Evolutionary conservation across 2,797 vertebrate species (phyloP), one percentile per base, ranked within the genome.

Genomic region (Melanotaenia pygmaea): DNA sequence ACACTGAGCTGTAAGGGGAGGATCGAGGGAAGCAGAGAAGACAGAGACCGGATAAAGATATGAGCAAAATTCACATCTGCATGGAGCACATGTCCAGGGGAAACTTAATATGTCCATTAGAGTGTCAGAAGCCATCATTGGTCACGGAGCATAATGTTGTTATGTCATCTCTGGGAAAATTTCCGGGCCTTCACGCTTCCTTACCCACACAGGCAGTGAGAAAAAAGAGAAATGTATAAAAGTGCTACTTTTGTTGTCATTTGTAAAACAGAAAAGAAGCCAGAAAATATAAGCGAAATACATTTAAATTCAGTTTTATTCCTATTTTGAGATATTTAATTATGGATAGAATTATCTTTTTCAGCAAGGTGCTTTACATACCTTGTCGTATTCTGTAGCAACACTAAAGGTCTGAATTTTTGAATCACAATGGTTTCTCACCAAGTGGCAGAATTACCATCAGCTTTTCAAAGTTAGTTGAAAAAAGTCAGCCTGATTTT

Each of bases 1-100:
- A 77, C 97, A 98, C 76, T 94, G 94, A 80, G 94, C 97, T 97
- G 92, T 13, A 59, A 56, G 62, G 61, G 64, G 67, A 73, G 61
- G 64, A 77, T 74, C 16, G 62, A 76, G 37, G 62, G 28, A 59
- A 59, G 57, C n/a, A 37, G 59, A 74, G 28, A 70, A 70, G 59
- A 74, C 37, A 70, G 14, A 82, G 38, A 61, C 14, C 5, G 0
- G 61, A 83, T 67, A 43, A 68, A 84, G 72, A 81, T 71, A 69
- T 84, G 78, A 90, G 66, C 47, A 81, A 65, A 65, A 77, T 47
- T 83, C 73, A 77, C 53, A 67, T 85, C 45, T 12, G 13, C 51
- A 73, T 38, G 58, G 32, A 74, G 67, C 64, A 74, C 75, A 76
- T 74, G 67, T 87, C 79, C 64, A 69, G 24, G 57, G 35, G 77